Evolutionary conservation across 2,797 vertebrate genomes (phyloP), one percentile per base, ranked within the genome.

Genomic region (Argya squamiceps): DNA sequence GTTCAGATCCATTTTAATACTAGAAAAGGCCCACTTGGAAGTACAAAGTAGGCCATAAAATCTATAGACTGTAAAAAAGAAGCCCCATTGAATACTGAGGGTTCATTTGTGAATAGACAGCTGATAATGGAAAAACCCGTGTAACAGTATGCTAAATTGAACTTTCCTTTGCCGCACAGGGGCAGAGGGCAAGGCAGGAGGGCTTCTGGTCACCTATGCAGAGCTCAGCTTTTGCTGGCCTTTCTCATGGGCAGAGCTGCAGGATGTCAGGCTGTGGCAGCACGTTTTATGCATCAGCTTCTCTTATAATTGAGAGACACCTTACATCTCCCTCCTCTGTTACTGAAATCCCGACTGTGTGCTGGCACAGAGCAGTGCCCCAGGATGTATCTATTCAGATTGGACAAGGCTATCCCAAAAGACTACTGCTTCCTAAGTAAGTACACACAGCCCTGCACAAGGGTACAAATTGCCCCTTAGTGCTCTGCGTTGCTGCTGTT

Each of bases 351-450:
- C 1, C 0, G 11, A 6, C 23, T 24, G 15, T 1, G 2, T 13
- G 6, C 6, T n/a, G 41, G 43, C 34, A n/a, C 41, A 15, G 0
- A 0, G 36, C 41, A 20, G 7, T 30, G 47, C 30, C n/a, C 44
- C 1, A 5, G 29, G 23, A 46, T 46, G 39, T 19, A 13, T 49
- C 69, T 50, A 3, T 24, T 59, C 30, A 14, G 36, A 10, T 1
- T 2, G 11, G 30, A 43, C 15, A 37, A 34, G 12, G 4, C 41
- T 67, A 56, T 70, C 75, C 41, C 47, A 34, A 77, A 34, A 15
- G 34, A 14, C 32, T 83, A 1, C 74, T 63, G 37, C n/a, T 56
- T 65, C 36, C 43, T n/a, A 7, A 23, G 22, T 29, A 17, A 58
- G 22, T 7, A 53, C 37, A 60, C 6, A 19, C 29, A 59, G 65